Conservation (phyloP, 2,888 invertebrate species). For the Thera britannica region DNA sequence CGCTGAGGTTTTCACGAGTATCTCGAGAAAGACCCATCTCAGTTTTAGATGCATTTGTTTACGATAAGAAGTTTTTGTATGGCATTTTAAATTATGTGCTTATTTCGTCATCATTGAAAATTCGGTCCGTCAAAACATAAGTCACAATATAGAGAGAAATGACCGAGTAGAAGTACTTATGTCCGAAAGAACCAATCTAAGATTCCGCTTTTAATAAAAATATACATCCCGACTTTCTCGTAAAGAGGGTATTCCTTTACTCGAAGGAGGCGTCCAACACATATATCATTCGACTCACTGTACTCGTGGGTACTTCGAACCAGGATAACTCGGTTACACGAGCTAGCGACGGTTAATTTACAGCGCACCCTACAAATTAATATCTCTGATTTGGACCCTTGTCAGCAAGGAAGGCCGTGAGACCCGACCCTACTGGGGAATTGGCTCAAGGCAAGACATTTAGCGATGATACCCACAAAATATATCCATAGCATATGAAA, state of each 20-base stretch:
- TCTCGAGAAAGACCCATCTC: no score
- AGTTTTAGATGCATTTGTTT: no score
- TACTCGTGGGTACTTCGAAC: conserved; percentile 29
- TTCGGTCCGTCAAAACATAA: no score
- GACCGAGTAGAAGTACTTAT: background rate
- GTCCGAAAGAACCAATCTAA: background rate
- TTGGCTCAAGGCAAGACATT: conserved; percentile 44
- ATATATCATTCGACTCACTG: conserved; percentile 37
- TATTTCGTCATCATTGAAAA: no score
- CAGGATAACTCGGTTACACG: conserved; percentile 71
- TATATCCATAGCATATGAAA: background rate
- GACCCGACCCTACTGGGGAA: conserved; percentile 48
- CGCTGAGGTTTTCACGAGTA: no score
- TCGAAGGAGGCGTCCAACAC: conserved; percentile 24
- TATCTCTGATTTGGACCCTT: conserved; percentile 83
- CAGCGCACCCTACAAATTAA: conserved; percentile 80
- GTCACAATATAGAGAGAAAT: no score
- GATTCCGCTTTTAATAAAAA: background rate
- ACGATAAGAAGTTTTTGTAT: no score
- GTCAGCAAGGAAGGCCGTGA: conserved; percentile 64
- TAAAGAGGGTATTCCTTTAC: conserved; percentile 18
- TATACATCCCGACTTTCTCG: conserved; percentile 7
- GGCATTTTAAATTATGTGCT: no score
- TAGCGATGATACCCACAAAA: conserved; percentile 18
- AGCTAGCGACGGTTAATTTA: conserved; percentile 77